phyloP scores from a whole-genome alignment of 2,797 vertebrate genomes.

The Capromys pilorides region DNA sequence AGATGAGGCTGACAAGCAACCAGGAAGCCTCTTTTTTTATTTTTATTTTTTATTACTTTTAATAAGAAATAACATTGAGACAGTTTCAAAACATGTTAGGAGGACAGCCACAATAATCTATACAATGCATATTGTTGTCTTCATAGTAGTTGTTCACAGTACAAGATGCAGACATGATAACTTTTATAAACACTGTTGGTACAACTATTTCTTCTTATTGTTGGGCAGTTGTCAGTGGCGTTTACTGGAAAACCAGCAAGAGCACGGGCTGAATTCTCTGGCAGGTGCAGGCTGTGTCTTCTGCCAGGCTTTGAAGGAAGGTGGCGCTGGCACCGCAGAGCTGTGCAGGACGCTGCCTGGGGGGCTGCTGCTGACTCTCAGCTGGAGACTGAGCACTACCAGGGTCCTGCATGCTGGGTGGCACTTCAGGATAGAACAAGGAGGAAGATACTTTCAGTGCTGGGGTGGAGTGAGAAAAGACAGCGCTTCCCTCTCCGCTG shows the following conservation, averaged over 20 bases:
- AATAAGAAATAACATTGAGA: too few relatives aligned
- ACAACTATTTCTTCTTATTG: too few relatives aligned
- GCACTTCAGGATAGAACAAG: too few relatives aligned
- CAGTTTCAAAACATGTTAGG: too few relatives aligned
- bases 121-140: too few relatives aligned
- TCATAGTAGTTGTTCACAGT: too few relatives aligned
- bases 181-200: too few relatives aligned
- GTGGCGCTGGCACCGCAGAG: background rate
- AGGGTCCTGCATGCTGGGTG: background rate
- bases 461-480: background rate
- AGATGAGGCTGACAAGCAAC: background rate
- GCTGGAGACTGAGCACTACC: background rate
- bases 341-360: background rate
- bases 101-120: too few relatives aligned
- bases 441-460: background rate
- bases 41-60: too few relatives aligned
- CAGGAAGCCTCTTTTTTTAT: background rate
- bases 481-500: background rate
- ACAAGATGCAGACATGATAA: too few relatives aligned
- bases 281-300: background rate
- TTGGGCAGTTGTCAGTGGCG: background rate
- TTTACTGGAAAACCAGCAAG: background rate
- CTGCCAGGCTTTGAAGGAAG: background rate
- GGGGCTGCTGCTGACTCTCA: background rate
- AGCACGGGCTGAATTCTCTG: background rate